These are phyloP conservation scores for Tethea ocularis DNA, from an alignment of 2,888 invertebrate genomes.

Conservation along the genomic window DNA sequence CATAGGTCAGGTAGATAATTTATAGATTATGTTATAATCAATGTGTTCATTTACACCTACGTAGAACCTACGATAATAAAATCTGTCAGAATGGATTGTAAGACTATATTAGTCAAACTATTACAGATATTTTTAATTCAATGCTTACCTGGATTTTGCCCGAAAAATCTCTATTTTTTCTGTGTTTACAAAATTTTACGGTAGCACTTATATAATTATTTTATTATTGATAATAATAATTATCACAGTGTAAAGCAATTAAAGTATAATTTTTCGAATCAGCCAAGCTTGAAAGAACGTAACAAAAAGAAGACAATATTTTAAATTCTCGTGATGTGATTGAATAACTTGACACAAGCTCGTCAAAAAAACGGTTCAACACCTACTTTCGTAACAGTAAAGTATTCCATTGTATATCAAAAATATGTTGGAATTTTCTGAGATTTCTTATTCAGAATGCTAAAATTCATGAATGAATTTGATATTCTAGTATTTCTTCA, in stretches of 20 bases:
- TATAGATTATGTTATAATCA: too few relatives aligned
- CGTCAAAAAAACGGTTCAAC: not conserved
- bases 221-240: not conserved
- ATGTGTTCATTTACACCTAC: too few relatives aligned
- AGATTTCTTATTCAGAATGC: too few relatives aligned
- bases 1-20: too few relatives aligned
- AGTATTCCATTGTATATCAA: not conserved
- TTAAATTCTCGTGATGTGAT: slow-evolving; percentile 7
- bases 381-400: not conserved
- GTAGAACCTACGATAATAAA: too few relatives aligned
- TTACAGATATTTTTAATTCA: too few relatives aligned
- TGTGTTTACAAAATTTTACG: too few relatives aligned
- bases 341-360: slow-evolving; percentile 5
- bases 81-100: too few relatives aligned
- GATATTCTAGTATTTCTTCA: not conserved
- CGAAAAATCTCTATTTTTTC: too few relatives aligned
- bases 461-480: not conserved
- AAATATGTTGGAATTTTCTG: not conserved
- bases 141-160: too few relatives aligned
- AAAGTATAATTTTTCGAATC: slow-evolving; percentile 49
- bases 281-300: slow-evolving; percentile 29
- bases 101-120: too few relatives aligned
- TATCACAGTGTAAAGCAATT: slow-evolving; percentile 18
- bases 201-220: too few relatives aligned
- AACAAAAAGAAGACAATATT: slow-evolving; percentile 25